phyloP scores from a whole-genome alignment of 2,113 vertebrate genomes.

The Pachyramphus minor region DNA sequence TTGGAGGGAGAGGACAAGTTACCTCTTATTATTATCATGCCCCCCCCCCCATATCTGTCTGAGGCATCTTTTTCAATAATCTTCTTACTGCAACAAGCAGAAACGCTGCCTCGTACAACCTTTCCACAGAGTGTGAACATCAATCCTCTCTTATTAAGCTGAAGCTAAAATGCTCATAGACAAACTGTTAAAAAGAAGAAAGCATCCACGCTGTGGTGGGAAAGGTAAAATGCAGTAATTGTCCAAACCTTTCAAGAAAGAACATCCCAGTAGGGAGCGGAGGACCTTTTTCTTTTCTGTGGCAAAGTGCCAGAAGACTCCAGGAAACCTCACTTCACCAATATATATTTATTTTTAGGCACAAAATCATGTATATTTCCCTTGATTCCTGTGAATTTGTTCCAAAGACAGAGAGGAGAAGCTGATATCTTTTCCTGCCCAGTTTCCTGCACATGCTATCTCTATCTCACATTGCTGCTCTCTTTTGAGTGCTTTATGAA shows the following conservation, averaged over 20 bases:
- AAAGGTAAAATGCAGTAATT: constrained; percentile 59
- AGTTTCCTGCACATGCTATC: background rate
- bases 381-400: background rate
- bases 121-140: constrained; percentile 26
- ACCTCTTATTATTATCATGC: background rate
- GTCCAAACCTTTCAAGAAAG: constrained; percentile 58
- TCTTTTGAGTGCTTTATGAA: background rate
- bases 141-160: constrained; percentile 54
- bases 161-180: constrained; percentile 54
- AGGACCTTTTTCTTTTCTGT: constrained; percentile 12
- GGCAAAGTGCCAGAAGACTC: constrained; percentile 32
- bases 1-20: background rate
- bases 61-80: constrained; percentile 30
- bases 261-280: constrained; percentile 19
- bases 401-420: background rate
- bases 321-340: constrained; percentile 6
- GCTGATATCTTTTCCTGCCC: background rate
- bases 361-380: constrained; percentile 8
- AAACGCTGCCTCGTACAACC: background rate
- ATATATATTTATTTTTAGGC: constrained; percentile 40
- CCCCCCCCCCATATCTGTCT: background rate
- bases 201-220: constrained; percentile 11
- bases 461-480: background rate
- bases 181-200: constrained; percentile 45
- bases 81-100: constrained; percentile 30